Conservation (phyloP, 2,113 vertebrate genomes). For the Rhinolophus ferrumequinum region DNA sequence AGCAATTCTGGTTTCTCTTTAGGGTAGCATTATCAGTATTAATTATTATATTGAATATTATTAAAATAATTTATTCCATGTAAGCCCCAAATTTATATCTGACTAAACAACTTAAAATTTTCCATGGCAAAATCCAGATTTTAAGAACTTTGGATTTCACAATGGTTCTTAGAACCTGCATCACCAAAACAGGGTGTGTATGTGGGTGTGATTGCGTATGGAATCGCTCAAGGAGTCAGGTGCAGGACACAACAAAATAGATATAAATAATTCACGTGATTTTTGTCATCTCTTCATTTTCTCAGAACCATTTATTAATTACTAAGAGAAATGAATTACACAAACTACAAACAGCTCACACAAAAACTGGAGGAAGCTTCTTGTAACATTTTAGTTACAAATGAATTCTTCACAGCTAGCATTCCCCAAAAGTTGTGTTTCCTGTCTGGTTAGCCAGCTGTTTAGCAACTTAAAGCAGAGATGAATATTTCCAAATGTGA, state of each 20-base stretch:
- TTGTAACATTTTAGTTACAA: neutral
- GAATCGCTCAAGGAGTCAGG: neutral
- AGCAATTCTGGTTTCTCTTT: conserved; percentile 18
- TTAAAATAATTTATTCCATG: conserved; percentile 1
- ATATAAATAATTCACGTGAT: neutral
- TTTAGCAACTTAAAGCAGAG: conserved; percentile 67
- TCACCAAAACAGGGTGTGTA: neutral
- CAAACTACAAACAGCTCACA: conserved; percentile 6
- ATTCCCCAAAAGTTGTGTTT: conserved; percentile 65
- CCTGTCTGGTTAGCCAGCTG: conserved; percentile 67
- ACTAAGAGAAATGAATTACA: neutral
- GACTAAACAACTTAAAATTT: neutral
- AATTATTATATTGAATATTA: conserved; percentile 36
- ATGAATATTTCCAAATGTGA: conserved; percentile 67
- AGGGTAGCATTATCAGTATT: neutral
- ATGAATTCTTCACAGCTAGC: conserved; percentile 54
- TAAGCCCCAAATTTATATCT: neutral
- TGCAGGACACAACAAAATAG: neutral
- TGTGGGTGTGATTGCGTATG: neutral
- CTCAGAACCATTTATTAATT: neutral
- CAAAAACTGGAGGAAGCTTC: conserved; percentile 7
- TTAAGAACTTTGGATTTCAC: conserved; percentile 58
- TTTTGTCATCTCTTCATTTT: conserved; percentile 42
- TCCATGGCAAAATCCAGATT: conserved; percentile 46
- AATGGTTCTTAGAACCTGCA: conserved; percentile 42